Conservation (phyloP, 2,888 invertebrate genomes). For the Harmothoe impar region DNA sequence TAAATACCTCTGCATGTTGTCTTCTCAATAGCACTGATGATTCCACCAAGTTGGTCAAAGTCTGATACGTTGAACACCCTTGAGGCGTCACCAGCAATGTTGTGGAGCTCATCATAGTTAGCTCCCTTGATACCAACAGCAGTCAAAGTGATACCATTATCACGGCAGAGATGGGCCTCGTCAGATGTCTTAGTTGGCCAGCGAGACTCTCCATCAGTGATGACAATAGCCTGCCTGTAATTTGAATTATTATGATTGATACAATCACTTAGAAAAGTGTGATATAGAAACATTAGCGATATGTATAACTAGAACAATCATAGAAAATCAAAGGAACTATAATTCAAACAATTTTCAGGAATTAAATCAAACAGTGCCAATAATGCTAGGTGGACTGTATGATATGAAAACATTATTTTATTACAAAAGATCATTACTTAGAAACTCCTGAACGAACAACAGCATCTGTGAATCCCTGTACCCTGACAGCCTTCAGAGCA, state of each 20-base stretch:
- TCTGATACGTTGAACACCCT: constrained; percentile 54
- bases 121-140: constrained; percentile 55
- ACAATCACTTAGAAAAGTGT: no score
- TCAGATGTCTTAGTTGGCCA: neutral
- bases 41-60: constrained; percentile 44
- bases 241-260: neutral
- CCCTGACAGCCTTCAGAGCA: neutral
- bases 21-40: neutral
- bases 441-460: neutral
- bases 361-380: no score
- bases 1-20: constrained; percentile 57
- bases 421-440: neutral
- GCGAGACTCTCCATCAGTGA: constrained; percentile 51
- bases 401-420: neutral
- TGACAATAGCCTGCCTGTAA: constrained; percentile 58
- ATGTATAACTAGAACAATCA: no score
- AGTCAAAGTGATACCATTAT: constrained; percentile 52
- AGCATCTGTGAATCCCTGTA: neutral
- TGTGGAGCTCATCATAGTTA: constrained; percentile 28
- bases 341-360: no score
- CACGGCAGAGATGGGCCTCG: constrained; percentile 48
- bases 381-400: neutral
- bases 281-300: no score
- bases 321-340: no score
- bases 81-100: constrained; percentile 62